phyloP scores from a whole-genome alignment of 2,113 vertebrate genomes.

The Phylloscopus trochiloides region DNA sequence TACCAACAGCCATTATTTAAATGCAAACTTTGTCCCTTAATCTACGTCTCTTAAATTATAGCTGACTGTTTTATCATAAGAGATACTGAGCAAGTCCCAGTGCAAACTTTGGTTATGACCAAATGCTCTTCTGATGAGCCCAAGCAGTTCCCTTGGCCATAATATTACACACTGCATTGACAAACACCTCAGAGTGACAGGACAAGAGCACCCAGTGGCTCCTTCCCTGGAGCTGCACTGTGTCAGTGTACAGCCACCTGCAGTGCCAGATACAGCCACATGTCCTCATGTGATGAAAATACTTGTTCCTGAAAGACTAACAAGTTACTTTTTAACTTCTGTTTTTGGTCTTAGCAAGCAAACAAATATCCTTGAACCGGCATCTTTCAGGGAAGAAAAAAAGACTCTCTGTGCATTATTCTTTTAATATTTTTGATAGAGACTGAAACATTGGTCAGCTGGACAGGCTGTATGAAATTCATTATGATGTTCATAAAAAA shows the following conservation, averaged over 20 bases:
- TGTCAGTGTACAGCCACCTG: not conserved
- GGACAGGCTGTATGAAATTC: not conserved
- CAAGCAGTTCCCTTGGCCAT: not conserved
- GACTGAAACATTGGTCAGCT: not conserved
- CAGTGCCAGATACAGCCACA: rapidly evolving
- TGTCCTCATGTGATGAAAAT: not conserved
- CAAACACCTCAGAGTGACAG: not conserved
- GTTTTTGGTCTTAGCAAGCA: rapidly evolving
- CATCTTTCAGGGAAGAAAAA: not conserved
- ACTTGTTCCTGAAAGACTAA: not conserved
- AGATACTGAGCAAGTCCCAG: not conserved
- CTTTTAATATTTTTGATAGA: not conserved
- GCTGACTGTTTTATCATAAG: not conserved
- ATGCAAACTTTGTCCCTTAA: not conserved
- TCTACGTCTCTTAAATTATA: not conserved
- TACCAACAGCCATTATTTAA: not conserved
- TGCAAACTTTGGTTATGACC: not conserved
- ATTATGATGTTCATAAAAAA: not conserved
- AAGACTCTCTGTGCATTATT: not conserved
- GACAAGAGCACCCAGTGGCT: not conserved
- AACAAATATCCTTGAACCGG: not conserved
- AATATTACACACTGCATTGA: not conserved
- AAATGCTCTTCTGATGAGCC: not conserved
- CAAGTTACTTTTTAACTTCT: not conserved
- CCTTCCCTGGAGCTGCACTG: not conserved